Base-by-base conservation (phyloP, 2,888 invertebrate genomes). In the Meliscaeva auricollis region DNA sequence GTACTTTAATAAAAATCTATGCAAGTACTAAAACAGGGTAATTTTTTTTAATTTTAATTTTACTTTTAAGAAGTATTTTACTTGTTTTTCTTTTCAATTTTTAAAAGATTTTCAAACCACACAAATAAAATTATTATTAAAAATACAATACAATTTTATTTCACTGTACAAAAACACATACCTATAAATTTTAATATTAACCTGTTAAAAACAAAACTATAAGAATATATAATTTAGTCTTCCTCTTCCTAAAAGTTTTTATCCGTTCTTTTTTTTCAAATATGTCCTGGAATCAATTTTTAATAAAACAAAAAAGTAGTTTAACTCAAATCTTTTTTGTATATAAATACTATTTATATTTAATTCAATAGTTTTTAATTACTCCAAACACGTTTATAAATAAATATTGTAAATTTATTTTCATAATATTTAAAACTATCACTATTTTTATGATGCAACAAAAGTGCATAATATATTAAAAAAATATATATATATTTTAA, bases 21-120 rank as follows among this genome's bases (percentile, higher is more conserved):
- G 7, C 5, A 50, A 70, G 83, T 74, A 83, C 83, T 69, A 38
- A 58, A 80, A 85, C 84, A 85, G 84, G 84, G 84, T 85, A 85
- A 73, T 80, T 76, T 8, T 60, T 68, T 58, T 20, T 48, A 4
- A 30, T 32, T 35, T 6, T 32, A 6, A 35, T 64, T n/a, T 20
- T 70, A 3, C 70, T 62, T 76, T 68, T 35, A 75, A 64, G 13
- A 58, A 17, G 50, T 64, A 20, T 3, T 38, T 9, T 38, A 9
- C 3, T 38, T 38, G 38, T 38, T 38, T 9, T 38, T 38, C 2
- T 11, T n/a, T n/a, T 9, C 38, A 38, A 11, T 38, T 11, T 3
- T 11, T 35, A 35, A 35, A 35, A 8, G 35, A 41, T 38, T 62
- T 32, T 35, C 46, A 32, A n/a, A n/a, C 22, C 41, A 44, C 41